Evolutionary conservation across 2,113 vertebrate species (phyloP).

Genomic region (Peromyscus californicus): DNA sequence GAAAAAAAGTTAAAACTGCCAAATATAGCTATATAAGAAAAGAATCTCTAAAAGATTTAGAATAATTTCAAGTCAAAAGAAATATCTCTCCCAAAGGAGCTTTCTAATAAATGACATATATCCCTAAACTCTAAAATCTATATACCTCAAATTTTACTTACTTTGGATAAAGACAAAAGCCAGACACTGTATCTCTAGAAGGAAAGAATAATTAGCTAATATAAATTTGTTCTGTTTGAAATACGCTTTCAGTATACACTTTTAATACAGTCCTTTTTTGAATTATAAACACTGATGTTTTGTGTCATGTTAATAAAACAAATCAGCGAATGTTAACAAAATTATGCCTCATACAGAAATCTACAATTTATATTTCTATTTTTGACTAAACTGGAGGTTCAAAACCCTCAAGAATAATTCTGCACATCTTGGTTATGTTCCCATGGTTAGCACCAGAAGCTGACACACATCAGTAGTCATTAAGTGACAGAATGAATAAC

Average conservation of each 20-base stretch:
- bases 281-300: slow-evolving; percentile 1
- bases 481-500: neutral
- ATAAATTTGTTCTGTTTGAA: slow-evolving; percentile 11
- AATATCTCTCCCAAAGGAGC: neutral
- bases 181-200: neutral
- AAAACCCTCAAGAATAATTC: neutral
- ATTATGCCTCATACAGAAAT: neutral
- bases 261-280: neutral
- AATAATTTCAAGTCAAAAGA: slow-evolving; percentile 3
- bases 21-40: neutral
- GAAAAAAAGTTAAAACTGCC: neutral
- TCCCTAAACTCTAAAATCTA: slow-evolving; percentile 8
- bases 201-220: slow-evolving; percentile 38
- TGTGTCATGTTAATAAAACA: slow-evolving; percentile 4
- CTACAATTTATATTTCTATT: slow-evolving; percentile 1
- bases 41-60: neutral
- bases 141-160: neutral
- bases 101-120: slow-evolving; percentile 27
- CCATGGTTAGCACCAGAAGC: neutral
- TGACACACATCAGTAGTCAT: neutral
- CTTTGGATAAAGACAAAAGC: slow-evolving; percentile 43
- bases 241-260: neutral
- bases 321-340: neutral
- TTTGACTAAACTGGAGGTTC: neutral
- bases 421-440: neutral